These are phyloP conservation scores for Aleiodes leptofemur DNA, from an alignment of 2,888 invertebrate species.

Conservation along the genomic window DNA sequence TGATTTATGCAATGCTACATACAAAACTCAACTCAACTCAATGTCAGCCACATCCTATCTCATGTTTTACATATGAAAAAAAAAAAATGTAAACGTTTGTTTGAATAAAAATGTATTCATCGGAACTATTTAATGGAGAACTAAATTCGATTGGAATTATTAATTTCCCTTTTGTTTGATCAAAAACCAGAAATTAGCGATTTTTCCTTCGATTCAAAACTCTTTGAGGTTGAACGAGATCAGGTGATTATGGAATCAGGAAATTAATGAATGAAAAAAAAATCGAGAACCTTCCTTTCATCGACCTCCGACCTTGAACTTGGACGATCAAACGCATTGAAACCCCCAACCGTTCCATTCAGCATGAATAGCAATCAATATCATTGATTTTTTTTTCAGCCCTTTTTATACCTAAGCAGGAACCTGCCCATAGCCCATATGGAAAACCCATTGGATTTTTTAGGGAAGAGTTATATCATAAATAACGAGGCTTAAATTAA, in stretches of 20 bases:
- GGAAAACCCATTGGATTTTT: neutral
- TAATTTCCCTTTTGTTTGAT: no score
- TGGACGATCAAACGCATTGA: constrained; percentile 41
- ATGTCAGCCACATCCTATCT: constrained; percentile 7
- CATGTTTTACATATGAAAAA: neutral
- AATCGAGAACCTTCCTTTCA: neutral
- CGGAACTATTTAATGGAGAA: no score
- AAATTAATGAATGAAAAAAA: constrained; percentile 6
- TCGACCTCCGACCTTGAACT: constrained; percentile 56
- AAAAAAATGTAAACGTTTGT: neutral
- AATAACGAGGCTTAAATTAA: neutral
- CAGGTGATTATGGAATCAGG: no score
- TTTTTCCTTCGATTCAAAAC: no score
- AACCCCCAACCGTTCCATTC: constrained; percentile 33
- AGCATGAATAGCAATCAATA: constrained; percentile 59
- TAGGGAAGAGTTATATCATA: neutral
- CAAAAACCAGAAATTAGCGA: no score
- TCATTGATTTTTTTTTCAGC: constrained; percentile 59
- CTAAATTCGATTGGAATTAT: no score
- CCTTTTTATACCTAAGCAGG: constrained; percentile 21
- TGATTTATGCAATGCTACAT: constrained; percentile 26
- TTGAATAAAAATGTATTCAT: neutral
- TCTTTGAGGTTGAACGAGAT: no score
- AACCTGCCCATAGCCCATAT: neutral
- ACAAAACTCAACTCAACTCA: neutral